Evolutionary conservation across 2,113 vertebrate genomes (phyloP).

Genomic region (Cranoglanis bouderius): DNA sequence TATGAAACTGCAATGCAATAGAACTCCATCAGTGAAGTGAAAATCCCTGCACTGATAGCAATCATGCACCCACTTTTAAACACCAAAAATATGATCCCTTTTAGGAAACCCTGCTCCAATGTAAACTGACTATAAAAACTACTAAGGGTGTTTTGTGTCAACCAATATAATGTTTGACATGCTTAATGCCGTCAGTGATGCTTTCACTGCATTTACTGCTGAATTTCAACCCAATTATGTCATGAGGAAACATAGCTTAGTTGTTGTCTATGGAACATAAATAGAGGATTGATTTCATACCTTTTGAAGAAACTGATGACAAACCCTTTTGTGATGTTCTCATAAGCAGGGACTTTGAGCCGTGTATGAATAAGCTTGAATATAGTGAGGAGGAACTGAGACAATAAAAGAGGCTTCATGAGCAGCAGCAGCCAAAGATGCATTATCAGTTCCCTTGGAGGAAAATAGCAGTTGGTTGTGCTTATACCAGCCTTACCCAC

Average conservation of each 20-base stretch:
- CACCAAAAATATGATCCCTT: not conserved
- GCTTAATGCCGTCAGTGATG: constrained; percentile 1
- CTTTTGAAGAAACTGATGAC: constrained; percentile 1
- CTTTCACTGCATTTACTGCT: not conserved
- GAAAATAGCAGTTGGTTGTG: not conserved
- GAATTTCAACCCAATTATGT: not conserved
- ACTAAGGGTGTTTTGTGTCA: not conserved
- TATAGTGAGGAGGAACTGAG: not conserved
- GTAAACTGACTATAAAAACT: not conserved
- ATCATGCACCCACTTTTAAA: not conserved
- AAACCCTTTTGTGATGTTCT: not conserved
- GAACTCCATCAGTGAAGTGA: not conserved
- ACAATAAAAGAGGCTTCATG: not conserved
- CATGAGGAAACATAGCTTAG: not conserved
- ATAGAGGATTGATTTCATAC: constrained; percentile 4
- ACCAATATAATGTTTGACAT: not conserved
- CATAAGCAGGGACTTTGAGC: not conserved
- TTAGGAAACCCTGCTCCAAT: not conserved
- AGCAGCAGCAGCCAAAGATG: not conserved
- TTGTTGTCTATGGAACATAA: constrained; percentile 7
- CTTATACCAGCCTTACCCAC: not conserved
- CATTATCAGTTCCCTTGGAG: not conserved
- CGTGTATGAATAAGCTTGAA: not conserved
- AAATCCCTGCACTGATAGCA: not conserved
- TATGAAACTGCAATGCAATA: not conserved